Evolutionary conservation across 2,888 invertebrate species (phyloP).

Genomic region (Torymus aiolomorphi): DNA sequence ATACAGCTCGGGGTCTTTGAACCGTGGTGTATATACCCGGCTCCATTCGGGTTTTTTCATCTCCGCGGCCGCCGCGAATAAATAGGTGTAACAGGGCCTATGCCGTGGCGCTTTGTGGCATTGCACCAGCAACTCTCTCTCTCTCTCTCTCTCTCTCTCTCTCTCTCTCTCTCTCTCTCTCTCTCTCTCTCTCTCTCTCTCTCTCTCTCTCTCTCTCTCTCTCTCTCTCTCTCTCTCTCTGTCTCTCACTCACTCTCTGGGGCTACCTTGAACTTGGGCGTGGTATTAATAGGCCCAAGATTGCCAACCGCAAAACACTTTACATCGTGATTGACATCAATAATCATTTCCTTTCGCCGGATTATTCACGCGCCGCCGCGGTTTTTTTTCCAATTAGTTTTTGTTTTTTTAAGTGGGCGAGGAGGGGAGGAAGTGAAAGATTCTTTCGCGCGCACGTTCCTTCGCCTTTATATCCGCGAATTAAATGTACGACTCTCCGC

Average conservation of each 20-base stretch:
- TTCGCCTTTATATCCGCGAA: no score
- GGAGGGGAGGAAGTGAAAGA: no score
- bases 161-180: background rate
- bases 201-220: background rate
- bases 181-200: background rate
- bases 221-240: background rate
- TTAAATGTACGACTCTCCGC: no score
- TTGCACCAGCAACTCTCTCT: background rate
- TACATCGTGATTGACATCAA: slow-evolving; percentile 25
- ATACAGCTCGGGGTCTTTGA: background rate
- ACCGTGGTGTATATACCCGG: background rate
- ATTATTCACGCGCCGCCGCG: background rate
- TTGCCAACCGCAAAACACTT: slow-evolving; percentile 31
- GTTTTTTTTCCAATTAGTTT: background rate
- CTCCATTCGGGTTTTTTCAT: background rate
- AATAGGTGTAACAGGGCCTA: background rate
- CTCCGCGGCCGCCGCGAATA: background rate
- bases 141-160: background rate
- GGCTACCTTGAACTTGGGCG: slow-evolving; percentile 32
- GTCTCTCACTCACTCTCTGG: background rate
- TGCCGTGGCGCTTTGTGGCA: background rate
- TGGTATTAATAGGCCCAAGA: slow-evolving; percentile 23
- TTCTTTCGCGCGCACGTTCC: no score
- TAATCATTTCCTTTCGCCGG: background rate
- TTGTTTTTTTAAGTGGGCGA: background rate